phyloP scores from a whole-genome alignment of 2,113 vertebrate species.

The Leucoraja erinaceus region DNA sequence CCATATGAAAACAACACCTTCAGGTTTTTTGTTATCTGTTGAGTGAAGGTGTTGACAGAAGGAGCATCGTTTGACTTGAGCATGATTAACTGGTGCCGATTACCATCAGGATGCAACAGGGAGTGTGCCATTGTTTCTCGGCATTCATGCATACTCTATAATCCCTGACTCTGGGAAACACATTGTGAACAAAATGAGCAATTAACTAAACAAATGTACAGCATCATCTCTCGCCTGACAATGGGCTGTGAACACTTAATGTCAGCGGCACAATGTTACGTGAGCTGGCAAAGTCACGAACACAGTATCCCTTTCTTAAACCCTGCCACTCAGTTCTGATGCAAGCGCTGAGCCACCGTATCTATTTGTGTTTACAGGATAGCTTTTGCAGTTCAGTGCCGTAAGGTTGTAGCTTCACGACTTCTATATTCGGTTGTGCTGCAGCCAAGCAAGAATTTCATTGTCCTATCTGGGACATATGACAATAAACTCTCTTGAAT shows the following conservation, averaged over 20 bases:
- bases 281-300: background rate
- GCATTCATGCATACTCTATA: constrained; percentile 58
- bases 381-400: background rate
- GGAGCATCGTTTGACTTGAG: background rate
- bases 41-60: background rate
- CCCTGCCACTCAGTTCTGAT: background rate
- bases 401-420: background rate
- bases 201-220: constrained; percentile 66
- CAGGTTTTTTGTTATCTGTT: background rate
- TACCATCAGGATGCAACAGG: background rate
- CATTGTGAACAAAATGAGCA: constrained; percentile 60
- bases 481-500: too few species aligned
- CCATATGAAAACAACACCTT: too few species aligned
- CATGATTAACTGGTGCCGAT: constrained; percentile 22
- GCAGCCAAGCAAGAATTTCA: too few species aligned
- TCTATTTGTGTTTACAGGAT: too few species aligned
- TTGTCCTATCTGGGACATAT: too few species aligned
- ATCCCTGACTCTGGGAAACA: constrained; percentile 50
- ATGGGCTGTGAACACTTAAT: constrained; percentile 40
- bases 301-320: background rate
- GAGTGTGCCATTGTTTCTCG: constrained; percentile 47
- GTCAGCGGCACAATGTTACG: constrained; percentile 20
- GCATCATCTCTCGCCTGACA: constrained; percentile 53
- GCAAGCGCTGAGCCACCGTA: background rate
- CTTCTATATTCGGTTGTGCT: too few species aligned